Base-by-base conservation (phyloP, 2,113 vertebrate species). In the Limnothrissa miodon region DNA sequence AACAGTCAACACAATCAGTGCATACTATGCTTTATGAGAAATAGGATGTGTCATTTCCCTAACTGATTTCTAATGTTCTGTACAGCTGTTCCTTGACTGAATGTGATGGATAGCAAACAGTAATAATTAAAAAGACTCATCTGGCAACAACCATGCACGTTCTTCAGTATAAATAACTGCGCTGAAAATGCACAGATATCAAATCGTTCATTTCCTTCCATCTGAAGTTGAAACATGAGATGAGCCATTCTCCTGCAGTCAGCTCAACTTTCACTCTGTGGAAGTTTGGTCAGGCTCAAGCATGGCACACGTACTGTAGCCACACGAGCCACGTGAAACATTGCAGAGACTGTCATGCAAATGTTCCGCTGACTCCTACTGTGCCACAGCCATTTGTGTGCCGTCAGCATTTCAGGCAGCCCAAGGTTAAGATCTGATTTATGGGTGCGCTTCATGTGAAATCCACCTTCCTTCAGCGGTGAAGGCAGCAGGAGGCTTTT, bases 391-490 rank as follows among this genome's bases (percentile, higher is more conserved):
- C 36, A 25, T 74, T 81, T 81, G 51, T 81, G 80, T 56, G 39
- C 51, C 6, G 70, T 82, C 84, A 82, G 84, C 84, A 25, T 45
- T 81, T 82, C 66, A 74, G 66, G 33, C 66, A 36, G n/a, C 36
- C 17, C 74, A 46, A 78, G 80, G 66, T 81, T 44, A 82, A 45
- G 44, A 53, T 46, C 33, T 81, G 70, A 79, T 82, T 82, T 85
- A 85, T 66, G 79, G 80, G 78, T 39, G 80, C 79, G 80, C 80
- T 39, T 51, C 70, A 82, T 78, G 46, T 59, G 39, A 42, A 62
- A 81, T 79, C 33, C 17, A 85, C 48, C 80, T 81, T 85, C 84
- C 44, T 33, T 82, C 80, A 82, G 4, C 39, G 23, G 78, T 36
- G 29, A 44, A 66, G 46, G 21, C n/a, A 66, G 7, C n/a, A 33